These are phyloP conservation scores for Etheostoma spectabile DNA, from an alignment of 2,113 vertebrate genomes.

Conservation along the genomic window DNA sequence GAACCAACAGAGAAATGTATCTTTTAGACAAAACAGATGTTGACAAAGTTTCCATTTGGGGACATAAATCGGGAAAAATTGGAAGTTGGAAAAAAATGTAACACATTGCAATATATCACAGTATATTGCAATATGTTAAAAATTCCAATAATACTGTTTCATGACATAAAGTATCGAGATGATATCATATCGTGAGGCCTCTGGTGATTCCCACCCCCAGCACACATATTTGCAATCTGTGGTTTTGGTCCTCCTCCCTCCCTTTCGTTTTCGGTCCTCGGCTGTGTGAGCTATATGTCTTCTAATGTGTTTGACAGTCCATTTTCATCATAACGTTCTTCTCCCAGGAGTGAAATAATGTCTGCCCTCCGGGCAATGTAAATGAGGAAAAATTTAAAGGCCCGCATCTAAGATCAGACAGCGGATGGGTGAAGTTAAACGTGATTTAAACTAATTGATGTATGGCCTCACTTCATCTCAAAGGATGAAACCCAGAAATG, in stretches of 20 bases:
- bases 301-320: slow-evolving; percentile 60
- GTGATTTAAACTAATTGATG: slow-evolving; percentile 74
- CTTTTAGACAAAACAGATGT: too few species aligned
- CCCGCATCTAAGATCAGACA: slow-evolving; percentile 23
- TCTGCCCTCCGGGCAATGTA: slow-evolving; percentile 67
- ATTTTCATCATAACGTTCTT: slow-evolving; percentile 72
- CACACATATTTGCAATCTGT: not conserved
- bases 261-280: not conserved
- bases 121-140: too few species aligned
- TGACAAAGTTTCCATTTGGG: too few species aligned
- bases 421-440: slow-evolving; percentile 63
- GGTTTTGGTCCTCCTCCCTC: not conserved
- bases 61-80: too few species aligned
- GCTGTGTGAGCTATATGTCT: slow-evolving; percentile 57
- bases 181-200: too few species aligned
- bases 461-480: slow-evolving; percentile 61
- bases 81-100: too few species aligned
- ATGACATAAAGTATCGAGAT: too few species aligned
- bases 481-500: slow-evolving; percentile 67
- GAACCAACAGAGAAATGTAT: too few species aligned
- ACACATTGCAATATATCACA: too few species aligned
- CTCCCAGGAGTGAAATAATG: slow-evolving; percentile 67
- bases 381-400: slow-evolving; percentile 74
- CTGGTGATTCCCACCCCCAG: too few species aligned
- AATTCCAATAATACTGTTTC: too few species aligned